phyloP scores from a whole-genome alignment of 2,888 invertebrate species.

The Gastracanthus pulcherrimus region DNA sequence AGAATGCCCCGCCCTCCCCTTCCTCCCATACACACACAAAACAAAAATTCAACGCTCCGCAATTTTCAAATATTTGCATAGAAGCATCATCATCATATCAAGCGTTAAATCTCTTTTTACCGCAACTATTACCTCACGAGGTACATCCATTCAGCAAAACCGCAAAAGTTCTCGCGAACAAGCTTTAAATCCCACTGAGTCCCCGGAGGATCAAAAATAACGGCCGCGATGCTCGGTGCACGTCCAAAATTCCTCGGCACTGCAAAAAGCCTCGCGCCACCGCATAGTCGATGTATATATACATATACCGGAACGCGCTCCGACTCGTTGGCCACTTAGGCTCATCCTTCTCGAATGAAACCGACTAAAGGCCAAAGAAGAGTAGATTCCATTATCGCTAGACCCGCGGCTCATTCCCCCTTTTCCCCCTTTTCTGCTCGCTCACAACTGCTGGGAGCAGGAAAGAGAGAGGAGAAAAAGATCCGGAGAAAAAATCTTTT shows the following conservation, averaged over 20 bases:
- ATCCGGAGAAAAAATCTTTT: background rate
- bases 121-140: no score
- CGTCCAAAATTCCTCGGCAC: background rate
- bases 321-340: no score
- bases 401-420: background rate
- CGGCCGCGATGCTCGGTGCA: background rate
- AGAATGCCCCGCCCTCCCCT: no score
- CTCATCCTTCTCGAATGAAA: background rate
- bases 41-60: no score
- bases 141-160: no score
- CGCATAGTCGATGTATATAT: no score
- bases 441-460: background rate
- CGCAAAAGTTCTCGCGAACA: background rate
- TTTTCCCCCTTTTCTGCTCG: background rate
- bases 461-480: background rate
- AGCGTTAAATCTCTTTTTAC: no score
- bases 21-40: no score
- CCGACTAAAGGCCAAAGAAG: background rate
- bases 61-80: no score
- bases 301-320: no score
- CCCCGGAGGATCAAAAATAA: background rate
- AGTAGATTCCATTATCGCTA: background rate
- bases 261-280: background rate
- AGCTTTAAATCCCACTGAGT: background rate
- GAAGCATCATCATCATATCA: no score